Percentiles rank a stretch among this genome's conserved stretches.
Evolutionary conservation across 1,140 invertebrate genomes (phyloP).

Genomic region (Drosophila albomicans): DNA sequence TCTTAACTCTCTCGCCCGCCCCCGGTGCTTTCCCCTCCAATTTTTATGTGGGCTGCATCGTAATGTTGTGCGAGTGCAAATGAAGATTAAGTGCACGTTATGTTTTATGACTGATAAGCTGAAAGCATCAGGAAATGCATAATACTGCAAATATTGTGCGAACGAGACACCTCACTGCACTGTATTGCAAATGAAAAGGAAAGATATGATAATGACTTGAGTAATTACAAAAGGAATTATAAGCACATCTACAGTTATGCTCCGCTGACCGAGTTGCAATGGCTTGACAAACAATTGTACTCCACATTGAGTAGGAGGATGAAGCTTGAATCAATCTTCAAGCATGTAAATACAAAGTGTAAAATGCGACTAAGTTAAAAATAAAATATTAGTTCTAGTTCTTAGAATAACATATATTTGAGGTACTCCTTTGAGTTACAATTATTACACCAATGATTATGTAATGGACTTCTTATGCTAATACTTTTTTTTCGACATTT

Average conservation of each 20-base stretch:
- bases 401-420: too few relatives aligned
- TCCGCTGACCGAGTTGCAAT: neutral
- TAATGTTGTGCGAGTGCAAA: conserved; percentile 43
- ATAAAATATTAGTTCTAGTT: too few relatives aligned
- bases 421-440: too few relatives aligned
- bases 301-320: neutral
- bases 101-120: conserved; percentile 49
- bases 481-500: neutral
- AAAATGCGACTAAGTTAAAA: too few relatives aligned
- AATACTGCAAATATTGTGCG: conserved; percentile 5
- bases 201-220: conserved; percentile 21
- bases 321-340: too few relatives aligned
- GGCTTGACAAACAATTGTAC: neutral
- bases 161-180: conserved; percentile 17
- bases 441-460: neutral
- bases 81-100: conserved; percentile 57
- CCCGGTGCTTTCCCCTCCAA: neutral
- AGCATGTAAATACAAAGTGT: too few relatives aligned
- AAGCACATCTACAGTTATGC: neutral
- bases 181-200: conserved; percentile 3
- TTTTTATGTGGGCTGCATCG: conserved; percentile 6
- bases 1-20: neutral
- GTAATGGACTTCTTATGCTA: neutral
- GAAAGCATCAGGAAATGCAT: conserved; percentile 30
- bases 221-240: conserved; percentile 9